A percentile compares a stretch with the other conserved stretches of the same genome.
Conservation (phyloP, 1,140 invertebrate genomes). For the Monomorium pharaonis region DNA sequence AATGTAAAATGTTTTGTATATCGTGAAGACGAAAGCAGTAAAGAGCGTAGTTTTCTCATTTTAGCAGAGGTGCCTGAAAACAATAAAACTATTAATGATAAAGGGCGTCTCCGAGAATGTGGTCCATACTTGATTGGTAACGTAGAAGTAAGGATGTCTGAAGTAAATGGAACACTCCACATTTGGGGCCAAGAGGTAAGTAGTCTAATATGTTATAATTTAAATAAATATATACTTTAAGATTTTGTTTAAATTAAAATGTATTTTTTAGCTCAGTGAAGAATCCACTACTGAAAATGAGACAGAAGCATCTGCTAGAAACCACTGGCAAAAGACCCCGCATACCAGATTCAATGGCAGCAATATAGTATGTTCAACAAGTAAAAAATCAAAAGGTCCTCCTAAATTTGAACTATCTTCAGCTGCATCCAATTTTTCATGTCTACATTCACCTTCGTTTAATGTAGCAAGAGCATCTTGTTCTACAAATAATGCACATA, state of each 20-base stretch:
- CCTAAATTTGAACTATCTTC: constrained; percentile 38
- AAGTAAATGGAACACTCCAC: constrained; percentile 82
- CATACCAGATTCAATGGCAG: constrained; percentile 61
- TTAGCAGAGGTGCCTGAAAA: constrained; percentile 76
- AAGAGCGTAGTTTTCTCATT: constrained; percentile 82
- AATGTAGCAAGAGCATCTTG: constrained; percentile 36
- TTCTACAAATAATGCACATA: constrained; percentile 23
- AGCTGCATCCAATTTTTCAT: constrained; percentile 57
- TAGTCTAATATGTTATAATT: constrained; percentile 1
- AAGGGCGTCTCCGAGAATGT: constrained; percentile 76
- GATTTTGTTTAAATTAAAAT: not conserved
- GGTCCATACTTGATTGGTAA: constrained; percentile 83
- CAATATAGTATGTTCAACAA: constrained; percentile 69
- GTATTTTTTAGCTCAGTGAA: constrained; percentile 59
- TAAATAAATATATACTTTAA: not conserved
- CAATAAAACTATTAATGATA: constrained; percentile 56
- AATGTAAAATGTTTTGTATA: constrained; percentile 81
- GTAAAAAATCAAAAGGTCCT: constrained; percentile 71
- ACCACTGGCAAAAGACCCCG: constrained; percentile 71
- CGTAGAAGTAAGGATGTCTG: constrained; percentile 82
- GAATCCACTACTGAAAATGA: constrained; percentile 65
- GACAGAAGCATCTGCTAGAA: constrained; percentile 61
- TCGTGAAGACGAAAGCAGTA: constrained; percentile 78
- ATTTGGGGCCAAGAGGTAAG: constrained; percentile 83
- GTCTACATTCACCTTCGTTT: constrained; percentile 45